Conservation (phyloP, 2,888 invertebrate species). For the Troilus luridus region DNA sequence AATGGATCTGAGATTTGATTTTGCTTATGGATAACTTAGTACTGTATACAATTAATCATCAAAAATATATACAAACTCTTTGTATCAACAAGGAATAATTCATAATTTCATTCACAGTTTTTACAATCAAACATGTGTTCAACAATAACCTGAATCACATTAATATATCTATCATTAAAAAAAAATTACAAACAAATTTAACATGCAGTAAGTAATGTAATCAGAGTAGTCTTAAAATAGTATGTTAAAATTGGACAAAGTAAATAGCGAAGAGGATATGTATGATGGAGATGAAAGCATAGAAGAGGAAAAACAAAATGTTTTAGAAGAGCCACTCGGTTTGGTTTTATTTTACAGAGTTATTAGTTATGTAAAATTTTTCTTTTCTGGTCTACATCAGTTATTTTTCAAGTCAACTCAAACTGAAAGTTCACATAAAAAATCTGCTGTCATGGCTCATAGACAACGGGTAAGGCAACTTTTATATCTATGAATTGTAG, state of each 20-base stretch:
- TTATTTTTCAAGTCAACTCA: constrained; percentile 48
- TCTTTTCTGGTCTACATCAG: constrained; percentile 19
- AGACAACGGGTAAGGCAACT: constrained; percentile 28
- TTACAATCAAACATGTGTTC: constrained; percentile 21
- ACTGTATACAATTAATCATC: background rate
- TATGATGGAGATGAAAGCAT: constrained; percentile 22
- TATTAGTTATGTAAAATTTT: constrained; percentile 32
- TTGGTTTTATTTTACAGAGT: constrained; percentile 37
- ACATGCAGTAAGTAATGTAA: constrained; percentile 30
- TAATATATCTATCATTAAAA: constrained; percentile 12
- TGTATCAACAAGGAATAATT: background rate
- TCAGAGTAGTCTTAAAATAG: constrained; percentile 19
- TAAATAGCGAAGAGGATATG: constrained; percentile 39
- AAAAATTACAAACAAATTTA: constrained; percentile 39
- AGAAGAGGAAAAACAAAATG: background rate
- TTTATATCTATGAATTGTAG: background rate
- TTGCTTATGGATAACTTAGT: background rate
- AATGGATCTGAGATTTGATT: background rate
- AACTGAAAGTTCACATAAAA: background rate
- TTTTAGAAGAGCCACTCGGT: constrained; percentile 41
- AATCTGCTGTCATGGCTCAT: background rate
- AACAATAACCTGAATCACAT: background rate
- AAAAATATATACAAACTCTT: background rate
- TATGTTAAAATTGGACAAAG: constrained; percentile 45
- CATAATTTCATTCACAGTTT: background rate